These are phyloP conservation scores for Trissolcus basalis DNA, from an alignment of 1,140 invertebrate species.

Conservation along the genomic window DNA sequence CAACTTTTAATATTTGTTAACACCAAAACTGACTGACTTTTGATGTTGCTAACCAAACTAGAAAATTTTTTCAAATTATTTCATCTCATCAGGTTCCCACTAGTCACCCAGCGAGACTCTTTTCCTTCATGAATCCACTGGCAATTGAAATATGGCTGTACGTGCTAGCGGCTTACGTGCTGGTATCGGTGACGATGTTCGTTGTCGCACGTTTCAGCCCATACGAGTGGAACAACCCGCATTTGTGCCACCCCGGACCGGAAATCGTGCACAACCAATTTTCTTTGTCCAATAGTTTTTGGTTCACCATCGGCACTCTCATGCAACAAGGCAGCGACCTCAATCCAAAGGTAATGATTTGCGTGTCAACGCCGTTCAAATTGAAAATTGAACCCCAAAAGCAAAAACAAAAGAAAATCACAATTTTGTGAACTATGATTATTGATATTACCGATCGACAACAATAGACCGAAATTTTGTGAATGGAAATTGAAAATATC, in stretches of 20 bases:
- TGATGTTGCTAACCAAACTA: too few relatives aligned
- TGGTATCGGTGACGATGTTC: slow-evolving; percentile 89
- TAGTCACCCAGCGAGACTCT: slow-evolving; percentile 84
- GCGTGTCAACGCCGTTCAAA: too few relatives aligned
- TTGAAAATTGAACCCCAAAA: too few relatives aligned
- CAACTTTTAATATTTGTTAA: background rate
- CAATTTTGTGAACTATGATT: too few relatives aligned
- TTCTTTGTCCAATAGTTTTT: slow-evolving; percentile 84
- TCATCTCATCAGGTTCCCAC: slow-evolving; percentile 79
- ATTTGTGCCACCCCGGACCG: slow-evolving; percentile 81
- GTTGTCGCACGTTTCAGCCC: slow-evolving; percentile 87
- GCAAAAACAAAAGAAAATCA: too few relatives aligned
- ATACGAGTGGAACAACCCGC: slow-evolving; percentile 87
- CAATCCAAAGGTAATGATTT: slow-evolving; percentile 79
- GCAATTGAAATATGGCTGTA: slow-evolving; percentile 90
- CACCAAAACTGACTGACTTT: too few relatives aligned
- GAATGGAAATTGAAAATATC: too few relatives aligned
- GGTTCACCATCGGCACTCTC: slow-evolving; percentile 88
- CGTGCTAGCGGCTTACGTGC: slow-evolving; percentile 85
- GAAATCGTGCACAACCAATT: slow-evolving; percentile 81
- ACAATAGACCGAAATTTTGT: too few relatives aligned
- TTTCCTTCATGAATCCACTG: slow-evolving; percentile 92
- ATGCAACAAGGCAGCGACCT: slow-evolving; percentile 90
- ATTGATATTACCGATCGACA: too few relatives aligned
- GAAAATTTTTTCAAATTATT: background rate